Conservation (phyloP, 2,888 invertebrate genomes). For the Amiota minor region DNA sequence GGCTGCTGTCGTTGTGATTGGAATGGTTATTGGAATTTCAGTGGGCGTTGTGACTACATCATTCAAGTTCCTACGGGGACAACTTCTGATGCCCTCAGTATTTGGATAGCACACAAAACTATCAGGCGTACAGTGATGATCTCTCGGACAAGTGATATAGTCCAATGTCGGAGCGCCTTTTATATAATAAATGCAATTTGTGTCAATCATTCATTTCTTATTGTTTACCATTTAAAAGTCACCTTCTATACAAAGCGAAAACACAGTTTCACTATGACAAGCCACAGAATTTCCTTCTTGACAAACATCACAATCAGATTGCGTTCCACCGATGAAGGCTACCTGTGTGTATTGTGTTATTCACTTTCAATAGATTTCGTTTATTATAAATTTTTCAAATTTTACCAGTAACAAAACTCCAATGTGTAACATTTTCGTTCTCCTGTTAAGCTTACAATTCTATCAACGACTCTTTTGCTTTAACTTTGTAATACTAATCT, state of each 20-base stretch:
- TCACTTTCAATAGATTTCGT: background rate
- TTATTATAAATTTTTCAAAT: background rate
- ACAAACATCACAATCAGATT: constrained; percentile 36
- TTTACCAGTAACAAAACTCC: background rate
- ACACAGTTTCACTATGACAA: constrained; percentile 43
- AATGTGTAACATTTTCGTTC: background rate
- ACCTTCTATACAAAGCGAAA: constrained; percentile 46
- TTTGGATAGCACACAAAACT: constrained; percentile 41
- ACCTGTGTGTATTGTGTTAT: background rate
- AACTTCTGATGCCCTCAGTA: background rate
- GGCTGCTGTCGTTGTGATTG: background rate
- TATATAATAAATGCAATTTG: background rate
- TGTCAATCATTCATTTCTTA: too few relatives aligned
- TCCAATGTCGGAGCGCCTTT: constrained; percentile 35
- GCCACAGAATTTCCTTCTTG: constrained; percentile 37
- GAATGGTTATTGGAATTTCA: background rate
- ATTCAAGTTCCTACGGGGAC: background rate
- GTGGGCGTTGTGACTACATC: background rate
- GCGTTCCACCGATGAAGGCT: too few relatives aligned
- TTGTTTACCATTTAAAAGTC: background rate
- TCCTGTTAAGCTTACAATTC: background rate
- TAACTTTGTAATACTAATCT: too few relatives aligned
- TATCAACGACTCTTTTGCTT: background rate
- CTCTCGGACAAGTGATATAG: constrained; percentile 41
- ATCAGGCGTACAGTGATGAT: constrained; percentile 39